These are phyloP conservation scores for Drosophila carrolli DNA, from an alignment of 1,140 invertebrate species.

Conservation along the genomic window DNA sequence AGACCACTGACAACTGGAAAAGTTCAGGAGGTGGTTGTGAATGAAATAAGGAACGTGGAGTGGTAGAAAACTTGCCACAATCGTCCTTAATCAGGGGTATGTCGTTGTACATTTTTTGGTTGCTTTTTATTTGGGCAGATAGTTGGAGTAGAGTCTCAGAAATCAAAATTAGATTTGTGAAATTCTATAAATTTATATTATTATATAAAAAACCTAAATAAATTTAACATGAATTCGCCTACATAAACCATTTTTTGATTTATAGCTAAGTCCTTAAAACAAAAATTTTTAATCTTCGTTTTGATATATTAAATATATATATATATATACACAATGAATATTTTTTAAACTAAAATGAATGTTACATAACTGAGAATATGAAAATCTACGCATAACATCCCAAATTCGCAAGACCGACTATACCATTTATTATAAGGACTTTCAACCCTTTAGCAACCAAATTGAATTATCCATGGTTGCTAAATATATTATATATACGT, in stretches of 20 bases:
- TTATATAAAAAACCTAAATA: too few relatives aligned
- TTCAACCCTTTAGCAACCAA: constrained; percentile 44
- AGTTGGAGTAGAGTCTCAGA: background rate
- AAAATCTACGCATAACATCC: too few relatives aligned
- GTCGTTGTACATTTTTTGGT: constrained; percentile 4
- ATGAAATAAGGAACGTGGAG: background rate
- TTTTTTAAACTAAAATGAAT: too few relatives aligned
- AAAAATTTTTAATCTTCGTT: too few relatives aligned
- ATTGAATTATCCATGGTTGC: constrained; percentile 76
- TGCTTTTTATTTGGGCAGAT: background rate
- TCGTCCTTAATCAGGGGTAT: constrained; percentile 44
- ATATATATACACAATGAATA: too few relatives aligned
- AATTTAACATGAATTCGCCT: too few relatives aligned
- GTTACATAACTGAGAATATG: too few relatives aligned
- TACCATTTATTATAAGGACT: constrained; percentile 8
- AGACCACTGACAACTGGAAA: constrained; percentile 59
- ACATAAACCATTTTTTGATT: too few relatives aligned
- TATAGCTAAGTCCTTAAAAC: too few relatives aligned
- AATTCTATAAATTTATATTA: too few relatives aligned
- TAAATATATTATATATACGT: constrained; percentile 49
- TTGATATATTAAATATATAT: too few relatives aligned
- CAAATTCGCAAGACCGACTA: constrained; percentile 1
- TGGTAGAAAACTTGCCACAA: constrained; percentile 42
- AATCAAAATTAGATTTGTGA: too few relatives aligned
- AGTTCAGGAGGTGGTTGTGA: constrained; percentile 1